phyloP scores from a whole-genome alignment of 1,140 invertebrate species.

The Ganaspis sp. region DNA sequence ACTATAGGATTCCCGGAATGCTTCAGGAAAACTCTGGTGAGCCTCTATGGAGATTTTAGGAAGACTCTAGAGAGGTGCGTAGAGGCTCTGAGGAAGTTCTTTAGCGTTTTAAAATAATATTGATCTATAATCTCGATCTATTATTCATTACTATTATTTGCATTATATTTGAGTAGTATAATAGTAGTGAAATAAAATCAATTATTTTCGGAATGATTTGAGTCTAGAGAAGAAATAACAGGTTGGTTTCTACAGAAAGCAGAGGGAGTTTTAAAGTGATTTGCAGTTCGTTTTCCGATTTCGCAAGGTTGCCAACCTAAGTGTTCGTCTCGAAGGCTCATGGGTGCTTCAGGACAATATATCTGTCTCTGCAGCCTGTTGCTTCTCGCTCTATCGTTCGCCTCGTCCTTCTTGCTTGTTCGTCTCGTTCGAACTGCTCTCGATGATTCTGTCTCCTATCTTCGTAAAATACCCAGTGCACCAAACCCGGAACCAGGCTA shows the following conservation, averaged over 20 bases:
- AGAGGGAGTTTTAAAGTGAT: conserved; percentile 23
- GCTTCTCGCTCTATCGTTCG: conserved; percentile 13
- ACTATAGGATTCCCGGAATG: too few species aligned
- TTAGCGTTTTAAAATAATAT: too few species aligned
- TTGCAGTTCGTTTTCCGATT: conserved; percentile 31
- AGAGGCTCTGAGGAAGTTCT: too few species aligned
- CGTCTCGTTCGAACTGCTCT: background rate
- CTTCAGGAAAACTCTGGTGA: too few species aligned
- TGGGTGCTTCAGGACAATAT: conserved; percentile 28
- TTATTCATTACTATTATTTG: too few species aligned
- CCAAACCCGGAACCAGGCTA: background rate
- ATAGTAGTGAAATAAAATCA: background rate
- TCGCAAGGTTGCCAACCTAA: conserved; percentile 29
- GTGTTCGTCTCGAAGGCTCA: conserved; percentile 26
- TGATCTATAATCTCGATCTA: too few species aligned
- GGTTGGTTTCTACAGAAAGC: conserved; percentile 1
- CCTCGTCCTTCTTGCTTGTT: background rate
- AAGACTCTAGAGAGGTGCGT: too few species aligned
- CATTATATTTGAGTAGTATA: too few species aligned
- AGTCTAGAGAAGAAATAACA: conserved; percentile 21
- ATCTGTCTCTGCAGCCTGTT: conserved; percentile 28
- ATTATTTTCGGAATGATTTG: background rate
- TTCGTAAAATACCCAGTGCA: conserved; percentile 1
- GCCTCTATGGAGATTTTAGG: too few species aligned
- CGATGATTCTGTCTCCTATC: background rate